These are phyloP conservation scores for Limosa lapponica DNA, from an alignment of 2,797 vertebrate genomes.

Conservation along the genomic window DNA sequence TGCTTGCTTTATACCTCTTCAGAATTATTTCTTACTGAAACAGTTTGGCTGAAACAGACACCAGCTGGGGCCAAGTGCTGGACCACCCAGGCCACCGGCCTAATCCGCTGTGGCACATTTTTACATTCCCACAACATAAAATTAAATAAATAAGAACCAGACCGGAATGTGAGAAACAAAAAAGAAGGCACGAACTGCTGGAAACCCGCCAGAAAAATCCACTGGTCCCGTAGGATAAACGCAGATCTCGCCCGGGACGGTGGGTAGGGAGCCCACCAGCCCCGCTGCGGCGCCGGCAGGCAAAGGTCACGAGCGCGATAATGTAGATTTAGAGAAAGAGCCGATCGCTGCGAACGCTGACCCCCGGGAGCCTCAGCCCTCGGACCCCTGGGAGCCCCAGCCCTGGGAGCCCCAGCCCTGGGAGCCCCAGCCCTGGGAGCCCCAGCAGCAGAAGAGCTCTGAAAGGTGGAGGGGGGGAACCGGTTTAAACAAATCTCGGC, in stretches of 20 bases:
- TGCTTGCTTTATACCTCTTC: not conserved
- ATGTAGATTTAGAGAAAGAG: not conserved
- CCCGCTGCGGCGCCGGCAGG: not conserved
- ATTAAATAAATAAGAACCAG: constrained; percentile 1
- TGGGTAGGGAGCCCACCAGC: not conserved
- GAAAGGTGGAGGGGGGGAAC: not conserved
- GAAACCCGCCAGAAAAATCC: not conserved
- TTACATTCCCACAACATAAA: not conserved
- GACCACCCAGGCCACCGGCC: not conserved
- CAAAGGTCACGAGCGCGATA: rapidly evolving
- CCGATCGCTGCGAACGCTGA: rapidly evolving
- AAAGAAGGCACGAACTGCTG: not conserved
- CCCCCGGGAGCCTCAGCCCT: not conserved
- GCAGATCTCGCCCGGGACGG: not conserved
- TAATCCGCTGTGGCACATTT: not conserved
- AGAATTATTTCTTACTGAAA: not conserved
- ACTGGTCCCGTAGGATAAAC: not conserved
- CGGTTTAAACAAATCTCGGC: rapidly evolving
- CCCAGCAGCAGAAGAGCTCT: not conserved
- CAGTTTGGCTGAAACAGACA: not conserved
- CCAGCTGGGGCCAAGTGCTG: not conserved
- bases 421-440: not conserved
- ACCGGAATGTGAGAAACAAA: not conserved
- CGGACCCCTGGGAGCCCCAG: not conserved
- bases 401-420: not conserved